Base-by-base conservation (phyloP, 1,140 invertebrate species). In the Pogonognathellus flavescens region DNA sequence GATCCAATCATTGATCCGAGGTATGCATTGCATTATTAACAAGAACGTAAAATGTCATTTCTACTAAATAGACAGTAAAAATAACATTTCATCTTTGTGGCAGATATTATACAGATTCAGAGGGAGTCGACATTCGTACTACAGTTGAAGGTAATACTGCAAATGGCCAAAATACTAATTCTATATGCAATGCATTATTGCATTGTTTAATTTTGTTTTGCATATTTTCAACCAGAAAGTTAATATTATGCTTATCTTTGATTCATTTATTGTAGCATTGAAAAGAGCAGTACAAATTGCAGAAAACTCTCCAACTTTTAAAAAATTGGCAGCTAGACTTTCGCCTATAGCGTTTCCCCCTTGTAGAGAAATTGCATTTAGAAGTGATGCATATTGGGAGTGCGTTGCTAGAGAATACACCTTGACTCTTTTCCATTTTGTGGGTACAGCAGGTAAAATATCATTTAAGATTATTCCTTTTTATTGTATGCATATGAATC, bases 391-490 rank as follows among this genome's bases (percentile, higher is more conserved):
- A 6, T 85, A 85, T 22, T 85, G 84, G 70, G 72, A 57, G 52
- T 91, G 90, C 76, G 84, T 89, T 14, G 87, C 87, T 1, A 62
- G 87, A 53, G 55, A 82, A 13, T 88, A 89, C 50, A 89, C 89
- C 1, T 66, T 84, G 13, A 89, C 87, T 60, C 80, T 91, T 1
- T 90, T 90, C 76, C 91, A 91, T 89, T 90, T 89, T 6, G 88
- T 89, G 0, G 90, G 90, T 5, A 91, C 91, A 0, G 91, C 25
- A 20, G 31, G 31, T 41, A 41, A 41, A 41, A 41, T 6, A 41
- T 41, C 31, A 41, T 41, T 41, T 41, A 1, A 41, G 31, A 41
- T 41, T 41, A 1, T 41, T 41, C 31, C 31, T 3, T 41, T 1
- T 3, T 41, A 41, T 41, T 41, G 31, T 41, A 41, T 41, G 6